Percentiles rank a stretch among this genome's conserved stretches.
These are phyloP conservation scores for Stylophora pistillata DNA, from an alignment of 64 coral and sea anemone species.

Conservation along the genomic window DNA sequence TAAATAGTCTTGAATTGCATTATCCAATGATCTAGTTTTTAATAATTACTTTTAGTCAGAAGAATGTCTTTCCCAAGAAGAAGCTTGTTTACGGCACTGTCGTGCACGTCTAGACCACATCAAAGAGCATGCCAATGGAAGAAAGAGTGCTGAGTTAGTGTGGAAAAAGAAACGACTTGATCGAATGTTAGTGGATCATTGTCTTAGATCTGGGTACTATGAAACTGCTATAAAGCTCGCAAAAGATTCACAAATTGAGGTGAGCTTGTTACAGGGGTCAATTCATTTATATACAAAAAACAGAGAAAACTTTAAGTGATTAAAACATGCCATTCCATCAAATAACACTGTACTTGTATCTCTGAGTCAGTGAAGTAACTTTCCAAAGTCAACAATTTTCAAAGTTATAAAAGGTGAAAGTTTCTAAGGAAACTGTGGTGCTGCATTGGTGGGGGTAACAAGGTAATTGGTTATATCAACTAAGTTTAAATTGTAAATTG, in stretches of 20 bases:
- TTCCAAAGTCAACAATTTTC: no score
- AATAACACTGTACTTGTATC: no score
- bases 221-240: slow-evolving; percentile 92
- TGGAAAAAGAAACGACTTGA: slow-evolving; percentile 98
- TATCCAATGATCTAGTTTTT: no score
- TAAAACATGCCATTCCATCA: no score
- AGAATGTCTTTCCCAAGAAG: slow-evolving; percentile 91
- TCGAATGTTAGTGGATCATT: slow-evolving; percentile 97
- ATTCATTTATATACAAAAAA: neutral
- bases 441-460: no score
- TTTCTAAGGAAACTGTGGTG: no score
- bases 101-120: slow-evolving; percentile 84
- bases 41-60: slow-evolving; percentile 64
- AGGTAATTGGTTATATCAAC: no score
- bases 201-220: slow-evolving; percentile 88
- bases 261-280: neutral
- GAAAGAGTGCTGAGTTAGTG: slow-evolving; percentile 81
- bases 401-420: no score
- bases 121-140: slow-evolving; percentile 85
- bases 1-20: no score
- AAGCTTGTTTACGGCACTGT: slow-evolving; percentile 82
- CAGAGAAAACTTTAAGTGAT: no score
- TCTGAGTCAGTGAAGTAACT: no score
- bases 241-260: slow-evolving; percentile 90
- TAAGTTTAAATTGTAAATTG: no score